Conservation (phyloP, 2,113 vertebrate genomes). For the Pelecanus crispus region DNA sequence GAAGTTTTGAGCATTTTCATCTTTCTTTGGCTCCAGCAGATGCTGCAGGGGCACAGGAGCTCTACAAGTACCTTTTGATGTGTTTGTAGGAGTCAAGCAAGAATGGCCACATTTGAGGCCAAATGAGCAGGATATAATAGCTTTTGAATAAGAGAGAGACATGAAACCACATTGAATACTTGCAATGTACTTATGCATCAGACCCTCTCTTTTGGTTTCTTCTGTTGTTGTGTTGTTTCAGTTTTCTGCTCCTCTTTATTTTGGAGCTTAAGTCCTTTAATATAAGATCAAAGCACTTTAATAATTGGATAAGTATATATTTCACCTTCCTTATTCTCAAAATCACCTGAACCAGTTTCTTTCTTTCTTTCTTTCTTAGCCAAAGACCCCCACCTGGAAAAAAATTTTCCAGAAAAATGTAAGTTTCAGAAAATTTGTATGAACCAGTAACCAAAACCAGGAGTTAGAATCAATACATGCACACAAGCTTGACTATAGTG, state of each 20-base stretch:
- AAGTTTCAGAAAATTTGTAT: conserved; percentile 66
- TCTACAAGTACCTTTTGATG: conserved; percentile 25
- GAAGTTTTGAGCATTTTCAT: conserved; percentile 20
- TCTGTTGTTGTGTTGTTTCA: conserved; percentile 58
- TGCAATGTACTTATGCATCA: conserved; percentile 54
- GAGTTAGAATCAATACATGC: conserved; percentile 9
- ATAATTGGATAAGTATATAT: conserved; percentile 66
- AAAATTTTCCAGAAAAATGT: conserved; percentile 70
- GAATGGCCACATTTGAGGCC: conserved; percentile 28
- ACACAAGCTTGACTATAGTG: not conserved
- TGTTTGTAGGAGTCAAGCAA: conserved; percentile 33
- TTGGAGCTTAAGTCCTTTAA: conserved; percentile 59
- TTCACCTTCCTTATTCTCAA: conserved; percentile 65
- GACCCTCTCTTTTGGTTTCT: conserved; percentile 51
- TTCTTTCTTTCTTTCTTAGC: conserved; percentile 68
- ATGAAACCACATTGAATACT: conserved; percentile 53
- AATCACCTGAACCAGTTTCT: conserved; percentile 63
- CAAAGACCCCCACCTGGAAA: conserved; percentile 68
- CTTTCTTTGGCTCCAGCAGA: conserved; percentile 39
- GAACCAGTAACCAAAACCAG: conserved; percentile 50
- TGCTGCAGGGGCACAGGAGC: conserved; percentile 20
- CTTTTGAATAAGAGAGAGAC: conserved; percentile 12
- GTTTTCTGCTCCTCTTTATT: conserved; percentile 56
- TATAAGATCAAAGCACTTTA: conserved; percentile 62
- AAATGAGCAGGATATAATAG: conserved; percentile 28